Conservation (phyloP, 1,140 invertebrate genomes). For the Pinna nobilis region DNA sequence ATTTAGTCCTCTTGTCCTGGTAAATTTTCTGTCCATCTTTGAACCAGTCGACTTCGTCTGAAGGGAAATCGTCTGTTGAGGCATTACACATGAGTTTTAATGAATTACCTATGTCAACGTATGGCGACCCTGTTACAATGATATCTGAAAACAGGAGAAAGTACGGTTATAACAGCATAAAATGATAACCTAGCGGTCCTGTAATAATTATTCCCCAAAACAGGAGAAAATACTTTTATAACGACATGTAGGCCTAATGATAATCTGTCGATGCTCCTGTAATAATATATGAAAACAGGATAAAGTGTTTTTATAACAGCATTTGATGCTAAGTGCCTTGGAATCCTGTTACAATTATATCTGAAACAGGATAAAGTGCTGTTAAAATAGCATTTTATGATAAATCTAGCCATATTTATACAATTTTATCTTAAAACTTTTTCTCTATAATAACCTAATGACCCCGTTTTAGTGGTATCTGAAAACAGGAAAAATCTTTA, state of each 20-base stretch:
- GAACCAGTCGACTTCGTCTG: slow-evolving; percentile 29
- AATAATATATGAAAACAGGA: slow-evolving; percentile 20
- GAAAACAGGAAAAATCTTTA: no score
- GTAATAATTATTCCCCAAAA: neutral
- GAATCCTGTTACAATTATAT: neutral
- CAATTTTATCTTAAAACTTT: no score
- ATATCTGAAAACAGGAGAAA: slow-evolving; percentile 18
- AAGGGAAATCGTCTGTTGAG: slow-evolving; percentile 15
- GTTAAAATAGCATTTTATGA: neutral
- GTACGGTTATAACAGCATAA: neutral
- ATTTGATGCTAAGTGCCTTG: slow-evolving; percentile 2
- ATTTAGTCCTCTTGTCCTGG: slow-evolving; percentile 44
- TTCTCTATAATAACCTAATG: no score
- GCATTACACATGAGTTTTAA: slow-evolving; percentile 28
- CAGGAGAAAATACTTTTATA: neutral
- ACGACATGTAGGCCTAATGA: no score
- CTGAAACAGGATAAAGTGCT: neutral
- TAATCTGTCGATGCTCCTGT: slow-evolving; percentile 8
- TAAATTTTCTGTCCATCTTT: slow-evolving; percentile 35
- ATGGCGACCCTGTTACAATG: slow-evolving; percentile 20
- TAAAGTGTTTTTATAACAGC: slow-evolving; percentile 1
- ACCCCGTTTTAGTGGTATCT: no score
- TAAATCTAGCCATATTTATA: no score
- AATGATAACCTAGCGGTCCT: slow-evolving; percentile 9
- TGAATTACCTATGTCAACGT: slow-evolving; percentile 26